phyloP scores from a whole-genome alignment of 2,797 vertebrate genomes.

The Gambelia wislizenii region DNA sequence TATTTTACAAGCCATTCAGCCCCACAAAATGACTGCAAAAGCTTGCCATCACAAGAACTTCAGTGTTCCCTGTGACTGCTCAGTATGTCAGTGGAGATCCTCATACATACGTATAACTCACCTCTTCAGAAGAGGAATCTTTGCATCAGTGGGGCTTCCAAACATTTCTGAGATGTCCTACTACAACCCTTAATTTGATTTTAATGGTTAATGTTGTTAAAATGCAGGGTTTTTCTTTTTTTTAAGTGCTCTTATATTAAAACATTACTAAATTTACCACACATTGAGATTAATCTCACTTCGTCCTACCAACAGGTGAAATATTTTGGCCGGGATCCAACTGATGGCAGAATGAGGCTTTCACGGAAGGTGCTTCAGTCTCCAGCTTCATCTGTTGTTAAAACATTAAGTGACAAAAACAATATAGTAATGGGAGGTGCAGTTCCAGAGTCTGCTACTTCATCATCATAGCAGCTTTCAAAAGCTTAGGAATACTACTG shows the following conservation, averaged over 20 bases:
- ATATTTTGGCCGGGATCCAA: slow-evolving; percentile 96
- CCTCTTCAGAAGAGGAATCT: background rate
- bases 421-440: slow-evolving; percentile 87
- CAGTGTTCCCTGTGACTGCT: background rate
- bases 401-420: slow-evolving; percentile 88
- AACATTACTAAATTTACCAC: background rate
- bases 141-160: background rate
- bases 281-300: slow-evolving; percentile 18
- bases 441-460: slow-evolving; percentile 71
- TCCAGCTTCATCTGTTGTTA: slow-evolving; percentile 83
- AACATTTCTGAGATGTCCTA: background rate
- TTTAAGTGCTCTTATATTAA: background rate
- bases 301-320: slow-evolving; percentile 86
- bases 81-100: background rate
- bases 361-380: slow-evolving; percentile 96
- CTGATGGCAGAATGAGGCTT: slow-evolving; percentile 96
- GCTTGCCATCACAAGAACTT: background rate
- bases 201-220: background rate
- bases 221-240: background rate
- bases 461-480: slow-evolving; percentile 66
- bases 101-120: background rate
- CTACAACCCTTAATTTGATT: background rate
- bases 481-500: slow-evolving; percentile 14
- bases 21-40: background rate
- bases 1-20: background rate